phyloP scores from a whole-genome alignment of 2,888 invertebrate species.

The Oligia latruncula region DNA sequence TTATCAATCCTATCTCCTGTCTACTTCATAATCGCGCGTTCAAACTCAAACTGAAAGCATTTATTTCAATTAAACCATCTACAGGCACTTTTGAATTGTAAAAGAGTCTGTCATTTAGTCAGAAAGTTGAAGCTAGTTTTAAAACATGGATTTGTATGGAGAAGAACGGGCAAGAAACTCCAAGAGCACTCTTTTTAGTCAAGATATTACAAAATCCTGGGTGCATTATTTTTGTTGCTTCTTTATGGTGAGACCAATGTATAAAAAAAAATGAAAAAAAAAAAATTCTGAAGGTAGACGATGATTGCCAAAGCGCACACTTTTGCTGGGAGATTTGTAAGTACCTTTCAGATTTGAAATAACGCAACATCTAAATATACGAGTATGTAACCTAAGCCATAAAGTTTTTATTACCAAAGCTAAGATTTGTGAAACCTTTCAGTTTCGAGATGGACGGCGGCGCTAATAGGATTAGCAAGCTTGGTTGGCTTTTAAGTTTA shows the following conservation, averaged over 20 bases:
- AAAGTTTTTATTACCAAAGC: background rate
- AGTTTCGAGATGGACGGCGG: background rate
- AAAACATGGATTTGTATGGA: too few species aligned
- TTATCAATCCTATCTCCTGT: background rate
- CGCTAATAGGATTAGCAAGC: background rate
- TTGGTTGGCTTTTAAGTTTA: background rate
- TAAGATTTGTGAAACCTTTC: constrained; percentile 4
- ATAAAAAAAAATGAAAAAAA: too few species aligned
- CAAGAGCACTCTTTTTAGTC: background rate
- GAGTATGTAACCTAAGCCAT: background rate
- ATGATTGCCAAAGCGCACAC: background rate
- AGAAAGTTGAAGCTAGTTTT: background rate
- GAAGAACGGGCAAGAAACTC: background rate
- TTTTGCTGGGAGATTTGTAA: background rate
- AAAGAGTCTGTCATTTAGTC: background rate
- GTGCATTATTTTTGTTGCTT: background rate
- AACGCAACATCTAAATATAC: background rate
- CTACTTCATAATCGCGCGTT: background rate
- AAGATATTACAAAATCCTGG: background rate
- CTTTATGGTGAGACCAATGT: too few species aligned
- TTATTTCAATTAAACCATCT: too few species aligned
- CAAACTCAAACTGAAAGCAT: background rate
- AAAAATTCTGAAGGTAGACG: background rate
- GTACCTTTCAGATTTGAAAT: background rate
- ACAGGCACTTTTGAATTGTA: background rate